Evolutionary conservation across 2,888 invertebrate genomes (phyloP).

Genomic region (Syrphus vitripennis): DNA sequence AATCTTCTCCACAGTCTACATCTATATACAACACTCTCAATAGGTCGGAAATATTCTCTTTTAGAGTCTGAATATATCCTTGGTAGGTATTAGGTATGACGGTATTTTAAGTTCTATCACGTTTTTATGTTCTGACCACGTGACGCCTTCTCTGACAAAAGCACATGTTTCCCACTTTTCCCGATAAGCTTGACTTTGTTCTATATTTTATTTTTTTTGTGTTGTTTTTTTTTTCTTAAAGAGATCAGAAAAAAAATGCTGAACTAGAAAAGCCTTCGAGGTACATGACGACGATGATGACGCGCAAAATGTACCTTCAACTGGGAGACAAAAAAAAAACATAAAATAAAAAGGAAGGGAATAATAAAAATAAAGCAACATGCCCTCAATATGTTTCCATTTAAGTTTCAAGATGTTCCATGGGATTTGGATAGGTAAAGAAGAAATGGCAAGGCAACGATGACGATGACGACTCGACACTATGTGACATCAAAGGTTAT

Average conservation of each 20-base stretch:
- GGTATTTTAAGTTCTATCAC: slow-evolving; percentile 78
- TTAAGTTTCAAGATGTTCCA: slow-evolving; percentile 69
- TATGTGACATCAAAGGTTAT: slow-evolving; percentile 53
- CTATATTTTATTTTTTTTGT: not conserved
- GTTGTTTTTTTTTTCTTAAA: not conserved
- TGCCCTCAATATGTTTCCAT: slow-evolving; percentile 71
- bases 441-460: slow-evolving; percentile 18
- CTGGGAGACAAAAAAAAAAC: slow-evolving; percentile 20
- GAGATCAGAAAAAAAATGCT: slow-evolving; percentile 50
- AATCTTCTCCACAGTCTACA: slow-evolving; percentile 23
- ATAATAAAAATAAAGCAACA: slow-evolving; percentile 70
- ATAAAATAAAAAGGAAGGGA: slow-evolving; percentile 34
- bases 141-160: slow-evolving; percentile 77
- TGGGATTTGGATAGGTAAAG: slow-evolving; percentile 58
- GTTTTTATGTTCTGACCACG: slow-evolving; percentile 81
- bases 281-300: slow-evolving; percentile 41
- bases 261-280: slow-evolving; percentile 27
- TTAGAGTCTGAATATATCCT: not conserved
- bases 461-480: not conserved
- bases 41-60: not conserved
- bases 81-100: not conserved
- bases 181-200: slow-evolving; percentile 29
- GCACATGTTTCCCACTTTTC: slow-evolving; percentile 57
- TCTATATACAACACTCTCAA: not conserved
- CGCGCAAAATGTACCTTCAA: slow-evolving; percentile 43